Evolutionary conservation across 2,888 invertebrate species (phyloP), one percentile per base, ranked within the genome.

Genomic region (Aporophyla nigra): DNA sequence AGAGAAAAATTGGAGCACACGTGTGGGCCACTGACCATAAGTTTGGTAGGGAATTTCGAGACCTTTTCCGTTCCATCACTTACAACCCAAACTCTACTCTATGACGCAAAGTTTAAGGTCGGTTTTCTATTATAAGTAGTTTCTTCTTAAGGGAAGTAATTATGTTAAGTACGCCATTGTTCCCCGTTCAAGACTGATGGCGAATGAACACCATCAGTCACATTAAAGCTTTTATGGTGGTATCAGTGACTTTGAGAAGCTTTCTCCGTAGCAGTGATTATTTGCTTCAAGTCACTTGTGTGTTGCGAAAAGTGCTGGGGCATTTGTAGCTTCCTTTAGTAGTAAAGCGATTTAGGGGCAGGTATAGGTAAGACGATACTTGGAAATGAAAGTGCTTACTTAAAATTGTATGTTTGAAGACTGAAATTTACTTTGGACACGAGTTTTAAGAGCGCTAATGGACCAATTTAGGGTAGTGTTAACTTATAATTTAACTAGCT

Each of bases 121-220:
- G 49, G 16, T 51, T 73, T 85, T 85, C 6, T 10, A 0, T 63
- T 75, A 54, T 7, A 0, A 12, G 6, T 71, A 9, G 19, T 51
- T 73, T 79, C 67, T 74, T 83, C 74, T 70, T 68, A 82, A 69
- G 82, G 83, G 83, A 78, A 80, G 80, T 84, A 86, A 87, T 87
- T 87, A 86, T 85, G 87, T 87, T 87, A 87, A 87, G 87, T 86
- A 80, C 70, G 65, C 78, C 71, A 87, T 87, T 87, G 87, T 87
- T 87, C 82, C 79, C 72, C 78, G 66, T 76, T 75, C 70, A 75
- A 82, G 85, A 84, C 85, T 82, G 78, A 87, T 86, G 87, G 87
- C 71, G 78, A 87, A 87, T 87, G 84, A 79, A 87, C 84, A 87
- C 87, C 84, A 82, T 86, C 80, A 71, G 73, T 87, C 79, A 84